These are phyloP conservation scores for Actinia tenebrosa DNA, from an alignment of 64 coral and sea anemone genomes.

Conservation along the genomic window DNA sequence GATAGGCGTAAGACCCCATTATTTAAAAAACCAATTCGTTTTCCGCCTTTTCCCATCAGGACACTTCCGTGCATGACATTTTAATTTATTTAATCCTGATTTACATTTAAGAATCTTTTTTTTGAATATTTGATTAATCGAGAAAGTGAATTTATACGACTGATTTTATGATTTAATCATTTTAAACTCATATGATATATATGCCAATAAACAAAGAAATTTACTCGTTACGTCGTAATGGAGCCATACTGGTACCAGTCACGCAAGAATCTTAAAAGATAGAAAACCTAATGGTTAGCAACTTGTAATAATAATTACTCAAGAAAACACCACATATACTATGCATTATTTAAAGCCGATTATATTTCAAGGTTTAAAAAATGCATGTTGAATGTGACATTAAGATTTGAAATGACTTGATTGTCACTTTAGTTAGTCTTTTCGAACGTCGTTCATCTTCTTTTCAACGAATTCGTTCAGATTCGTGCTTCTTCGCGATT, in stretches of 20 bases:
- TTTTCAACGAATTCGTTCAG: not conserved
- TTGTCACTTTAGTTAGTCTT: not conserved
- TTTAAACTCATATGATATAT: not conserved
- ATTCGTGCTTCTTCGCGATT: not conserved
- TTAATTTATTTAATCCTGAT: not conserved
- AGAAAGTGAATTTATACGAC: not conserved
- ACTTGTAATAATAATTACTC: not conserved
- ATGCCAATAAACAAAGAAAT: not conserved
- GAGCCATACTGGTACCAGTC: not conserved
- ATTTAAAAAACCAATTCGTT: not conserved
- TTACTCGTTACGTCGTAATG: not conserved
- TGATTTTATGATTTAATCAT: not conserved
- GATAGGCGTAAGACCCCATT: not conserved
- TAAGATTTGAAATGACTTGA: not conserved
- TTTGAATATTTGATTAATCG: constrained; percentile 8
- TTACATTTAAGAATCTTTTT: not conserved
- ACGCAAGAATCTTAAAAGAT: not conserved
- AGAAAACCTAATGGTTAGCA: not conserved
- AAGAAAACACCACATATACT: not conserved
- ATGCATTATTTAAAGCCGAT: constrained; percentile 1
- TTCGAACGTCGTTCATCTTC: not conserved
- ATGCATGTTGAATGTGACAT: not conserved
- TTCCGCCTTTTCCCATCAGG: not conserved
- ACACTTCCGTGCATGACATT: not conserved
- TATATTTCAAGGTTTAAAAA: not conserved